Percentiles rank a stretch among this genome's conserved stretches.
Conservation (phyloP, 2,113 vertebrate genomes). For the Clinocottus analis region DNA sequence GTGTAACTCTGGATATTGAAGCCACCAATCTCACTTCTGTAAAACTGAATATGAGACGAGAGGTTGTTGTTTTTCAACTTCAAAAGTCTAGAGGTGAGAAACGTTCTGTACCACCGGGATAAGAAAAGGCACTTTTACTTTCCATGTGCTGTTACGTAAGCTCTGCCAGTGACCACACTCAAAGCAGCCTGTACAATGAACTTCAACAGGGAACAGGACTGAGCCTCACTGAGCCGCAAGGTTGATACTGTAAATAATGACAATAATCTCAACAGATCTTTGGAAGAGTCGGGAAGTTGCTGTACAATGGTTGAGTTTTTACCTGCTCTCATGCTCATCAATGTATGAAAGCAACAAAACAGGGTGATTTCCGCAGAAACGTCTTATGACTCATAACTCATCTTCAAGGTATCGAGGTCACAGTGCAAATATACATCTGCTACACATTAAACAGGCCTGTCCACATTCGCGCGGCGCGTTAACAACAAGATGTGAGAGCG, state of each 20-base stretch:
- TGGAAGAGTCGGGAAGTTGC: neutral
- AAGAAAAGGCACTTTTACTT: neutral
- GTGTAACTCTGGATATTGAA: neutral
- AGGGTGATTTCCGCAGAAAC: conserved; percentile 20
- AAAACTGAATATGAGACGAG: neutral
- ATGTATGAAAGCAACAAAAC: conserved; percentile 5
- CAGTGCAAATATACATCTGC: conserved; percentile 60
- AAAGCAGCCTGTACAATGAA: conserved; percentile 4
- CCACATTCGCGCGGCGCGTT: neutral
- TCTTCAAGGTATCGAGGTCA: conserved; percentile 58
- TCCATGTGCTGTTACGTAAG: conserved; percentile 15
- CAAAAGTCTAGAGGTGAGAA: neutral
- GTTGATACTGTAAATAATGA: neutral
- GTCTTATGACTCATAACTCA: conserved; percentile 52
- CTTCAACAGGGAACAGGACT: neutral
- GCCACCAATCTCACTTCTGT: neutral
- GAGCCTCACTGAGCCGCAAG: neutral
- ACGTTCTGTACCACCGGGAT: neutral
- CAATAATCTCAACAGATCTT: neutral
- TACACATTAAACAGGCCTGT: conserved; percentile 50
- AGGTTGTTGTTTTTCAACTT: neutral
- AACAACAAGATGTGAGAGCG: conserved; percentile 21
- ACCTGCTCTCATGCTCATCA: conserved; percentile 30
- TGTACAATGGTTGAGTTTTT: neutral
- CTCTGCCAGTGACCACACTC: conserved; percentile 8